Percentiles rank a stretch among this genome's conserved stretches.
phyloP scores from a whole-genome alignment of 2,888 invertebrate genomes.

The Ceratothoa steindachneri region DNA sequence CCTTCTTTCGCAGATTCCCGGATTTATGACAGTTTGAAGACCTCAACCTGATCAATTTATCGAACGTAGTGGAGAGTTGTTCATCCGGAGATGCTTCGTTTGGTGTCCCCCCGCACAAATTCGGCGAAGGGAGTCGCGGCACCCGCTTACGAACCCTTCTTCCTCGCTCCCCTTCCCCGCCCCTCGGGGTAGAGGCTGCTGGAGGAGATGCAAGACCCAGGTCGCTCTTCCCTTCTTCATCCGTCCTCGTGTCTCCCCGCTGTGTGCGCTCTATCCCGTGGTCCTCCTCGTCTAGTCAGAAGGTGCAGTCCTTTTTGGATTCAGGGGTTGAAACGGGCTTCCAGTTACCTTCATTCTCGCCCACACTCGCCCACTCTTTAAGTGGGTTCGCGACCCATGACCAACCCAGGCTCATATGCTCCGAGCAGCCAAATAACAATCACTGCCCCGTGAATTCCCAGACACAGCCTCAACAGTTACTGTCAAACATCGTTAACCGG shows the following conservation, averaged over 20 bases:
- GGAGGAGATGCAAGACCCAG: background rate
- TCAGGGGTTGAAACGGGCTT: background rate
- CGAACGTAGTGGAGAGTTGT: conserved; percentile 5
- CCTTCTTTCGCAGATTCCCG: conserved; percentile 61
- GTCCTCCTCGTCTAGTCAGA: background rate
- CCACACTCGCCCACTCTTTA: background rate
- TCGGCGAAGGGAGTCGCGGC: background rate
- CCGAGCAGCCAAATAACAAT: background rate
- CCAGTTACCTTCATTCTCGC: background rate
- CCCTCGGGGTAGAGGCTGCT: background rate
- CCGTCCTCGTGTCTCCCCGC: background rate
- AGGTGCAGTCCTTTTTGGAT: background rate
- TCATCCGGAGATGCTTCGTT: background rate
- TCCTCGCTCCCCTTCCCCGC: conserved; percentile 1
- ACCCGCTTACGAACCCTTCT: conserved; percentile 17
- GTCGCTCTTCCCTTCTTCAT: background rate
- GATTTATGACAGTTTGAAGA: conserved; percentile 73
- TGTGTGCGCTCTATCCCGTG: background rate
- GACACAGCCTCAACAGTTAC: background rate
- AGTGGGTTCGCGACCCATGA: too few species aligned
- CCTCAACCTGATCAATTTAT: conserved; percentile 52
- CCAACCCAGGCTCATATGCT: background rate
- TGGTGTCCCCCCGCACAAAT: conserved; percentile 4
- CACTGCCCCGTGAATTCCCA: background rate
- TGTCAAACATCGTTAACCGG: background rate